Conservation (phyloP, 92 coral and sea anemone genomes). For the Palythoa grandiflora region DNA sequence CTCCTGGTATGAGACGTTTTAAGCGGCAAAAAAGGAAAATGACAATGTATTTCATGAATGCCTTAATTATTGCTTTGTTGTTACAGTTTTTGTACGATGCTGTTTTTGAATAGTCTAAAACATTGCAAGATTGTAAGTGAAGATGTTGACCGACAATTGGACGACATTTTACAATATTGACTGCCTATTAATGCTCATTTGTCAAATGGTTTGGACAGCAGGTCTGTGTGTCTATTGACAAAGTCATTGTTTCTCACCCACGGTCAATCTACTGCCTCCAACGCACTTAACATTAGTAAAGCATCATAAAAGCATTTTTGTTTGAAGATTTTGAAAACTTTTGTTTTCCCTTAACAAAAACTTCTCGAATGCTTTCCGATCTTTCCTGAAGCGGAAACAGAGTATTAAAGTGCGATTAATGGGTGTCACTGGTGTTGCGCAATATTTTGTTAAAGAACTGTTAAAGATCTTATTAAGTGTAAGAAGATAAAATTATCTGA, state of each 20-base stretch:
- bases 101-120: background rate
- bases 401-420: background rate
- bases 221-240: constrained; percentile 16
- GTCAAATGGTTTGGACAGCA: constrained; percentile 23
- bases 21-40: background rate
- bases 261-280: background rate
- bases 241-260: background rate
- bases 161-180: constrained; percentile 20
- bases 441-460: constrained; percentile 31
- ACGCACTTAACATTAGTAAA: constrained; percentile 6
- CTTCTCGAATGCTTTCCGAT: background rate
- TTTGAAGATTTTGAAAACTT: background rate
- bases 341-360: constrained; percentile 28
- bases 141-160: background rate
- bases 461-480: constrained; percentile 45
- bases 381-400: background rate
- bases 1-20: background rate
- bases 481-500: constrained; percentile 25
- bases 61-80: background rate
- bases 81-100: background rate
- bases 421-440: constrained; percentile 6
- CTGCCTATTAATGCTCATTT: constrained; percentile 6
- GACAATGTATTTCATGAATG: background rate
- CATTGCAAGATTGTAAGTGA: background rate
- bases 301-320: background rate